These are phyloP conservation scores for Dermatemys mawii DNA, from an alignment of 2,113 vertebrate species.

Conservation along the genomic window DNA sequence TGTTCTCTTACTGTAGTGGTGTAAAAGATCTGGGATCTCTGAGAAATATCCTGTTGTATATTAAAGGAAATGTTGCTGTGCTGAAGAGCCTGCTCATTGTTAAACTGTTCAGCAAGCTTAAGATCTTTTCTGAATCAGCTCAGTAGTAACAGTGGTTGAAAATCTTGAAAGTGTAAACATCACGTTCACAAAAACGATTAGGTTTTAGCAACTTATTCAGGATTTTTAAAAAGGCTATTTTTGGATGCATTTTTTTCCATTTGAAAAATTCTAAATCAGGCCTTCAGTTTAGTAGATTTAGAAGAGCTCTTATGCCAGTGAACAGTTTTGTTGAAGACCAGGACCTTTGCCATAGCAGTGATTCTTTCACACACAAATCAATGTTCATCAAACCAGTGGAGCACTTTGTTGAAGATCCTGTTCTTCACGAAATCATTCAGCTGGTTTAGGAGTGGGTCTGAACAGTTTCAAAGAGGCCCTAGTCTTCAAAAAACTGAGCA, in stretches of 20 bases:
- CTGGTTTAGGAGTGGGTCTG: not conserved
- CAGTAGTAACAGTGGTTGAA: not conserved
- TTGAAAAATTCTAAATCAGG: not conserved
- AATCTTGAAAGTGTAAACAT: not conserved
- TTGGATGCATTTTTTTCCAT: not conserved
- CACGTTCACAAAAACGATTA: not conserved
- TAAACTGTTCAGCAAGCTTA: too few relatives aligned
- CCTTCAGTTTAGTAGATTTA: not conserved
- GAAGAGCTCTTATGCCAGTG: not conserved
- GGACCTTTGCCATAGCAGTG: not conserved
- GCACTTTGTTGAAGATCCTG: not conserved
- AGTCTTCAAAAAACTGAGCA: not conserved
- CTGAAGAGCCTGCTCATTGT: too few relatives aligned
- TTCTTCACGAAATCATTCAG: not conserved
- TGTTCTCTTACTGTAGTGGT: not conserved
- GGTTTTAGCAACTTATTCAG: not conserved
- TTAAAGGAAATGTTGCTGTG: too few relatives aligned
- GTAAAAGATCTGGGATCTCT: not conserved
- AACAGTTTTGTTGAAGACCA: not conserved
- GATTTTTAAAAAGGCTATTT: not conserved
- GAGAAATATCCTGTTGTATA: not conserved
- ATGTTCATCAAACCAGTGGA: not conserved
- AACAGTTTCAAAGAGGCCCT: not conserved
- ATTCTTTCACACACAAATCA: not conserved
- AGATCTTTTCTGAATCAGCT: not conserved